phyloP scores from a whole-genome alignment of 2,888 invertebrate species.

The Argyra leucocephala region DNA sequence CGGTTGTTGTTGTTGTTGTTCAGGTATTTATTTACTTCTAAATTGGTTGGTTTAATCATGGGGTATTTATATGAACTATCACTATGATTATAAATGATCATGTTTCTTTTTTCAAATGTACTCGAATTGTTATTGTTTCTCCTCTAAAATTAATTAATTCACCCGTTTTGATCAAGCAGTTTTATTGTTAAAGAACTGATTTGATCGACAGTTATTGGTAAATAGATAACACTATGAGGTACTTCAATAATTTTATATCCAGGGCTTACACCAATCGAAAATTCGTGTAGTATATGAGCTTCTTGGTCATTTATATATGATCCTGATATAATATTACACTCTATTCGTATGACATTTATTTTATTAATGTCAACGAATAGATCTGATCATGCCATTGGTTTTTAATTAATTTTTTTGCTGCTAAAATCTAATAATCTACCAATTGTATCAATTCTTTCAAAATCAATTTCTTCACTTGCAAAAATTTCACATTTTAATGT shows the following conservation, averaged over 20 bases:
- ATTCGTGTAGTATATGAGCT: conserved; percentile 33
- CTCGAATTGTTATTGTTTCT: conserved; percentile 28
- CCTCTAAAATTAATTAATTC: conserved; percentile 31
- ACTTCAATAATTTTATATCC: conserved; percentile 35
- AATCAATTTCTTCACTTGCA: conserved; percentile 18
- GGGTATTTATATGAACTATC: conserved; percentile 7
- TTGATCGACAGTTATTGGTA: conserved; percentile 28
- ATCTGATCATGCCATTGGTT: conserved; percentile 27
- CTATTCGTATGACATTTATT: conserved; percentile 22
- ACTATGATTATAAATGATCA: conserved; percentile 14
- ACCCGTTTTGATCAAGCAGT: conserved; percentile 31
- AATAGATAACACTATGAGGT: conserved; percentile 32
- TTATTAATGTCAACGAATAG: conserved; percentile 30
- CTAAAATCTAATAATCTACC: conserved; percentile 16
- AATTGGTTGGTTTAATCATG: no score
- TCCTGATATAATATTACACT: conserved; percentile 18
- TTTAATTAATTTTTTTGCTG: conserved; percentile 13
- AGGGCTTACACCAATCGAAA: conserved; percentile 29
- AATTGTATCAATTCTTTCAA: conserved; percentile 19
- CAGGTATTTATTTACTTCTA: no score
- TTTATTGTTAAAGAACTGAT: conserved; percentile 30
- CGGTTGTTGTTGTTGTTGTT: no score
- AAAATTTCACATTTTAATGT: conserved; percentile 20
- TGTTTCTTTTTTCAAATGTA: conserved; percentile 25
- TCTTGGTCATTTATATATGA: conserved; percentile 23